Conservation (phyloP, 2,113 vertebrate species). For the Sitta europaea region DNA sequence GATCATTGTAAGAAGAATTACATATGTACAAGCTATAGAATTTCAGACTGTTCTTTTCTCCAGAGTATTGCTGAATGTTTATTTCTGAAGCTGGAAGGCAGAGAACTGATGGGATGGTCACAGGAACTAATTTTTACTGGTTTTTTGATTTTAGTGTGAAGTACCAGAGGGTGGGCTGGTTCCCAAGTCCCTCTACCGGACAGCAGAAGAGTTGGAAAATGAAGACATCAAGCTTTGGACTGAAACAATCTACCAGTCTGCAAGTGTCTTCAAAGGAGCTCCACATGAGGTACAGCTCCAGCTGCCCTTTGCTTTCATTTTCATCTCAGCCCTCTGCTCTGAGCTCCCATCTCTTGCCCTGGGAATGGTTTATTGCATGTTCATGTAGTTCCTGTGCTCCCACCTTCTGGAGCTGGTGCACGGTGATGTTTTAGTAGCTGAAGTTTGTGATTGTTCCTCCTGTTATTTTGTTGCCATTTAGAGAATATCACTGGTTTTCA, state of each 20-base stretch:
- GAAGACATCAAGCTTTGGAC: conserved; percentile 90
- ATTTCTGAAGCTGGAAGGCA: not conserved
- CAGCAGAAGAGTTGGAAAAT: conserved; percentile 88
- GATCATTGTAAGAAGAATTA: not conserved
- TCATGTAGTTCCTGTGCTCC: not conserved
- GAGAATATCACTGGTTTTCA: not conserved
- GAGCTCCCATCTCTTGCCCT: not conserved
- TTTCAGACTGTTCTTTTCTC: not conserved
- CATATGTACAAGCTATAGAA: not conserved
- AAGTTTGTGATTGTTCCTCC: not conserved
- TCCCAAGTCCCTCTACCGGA: conserved; percentile 91
- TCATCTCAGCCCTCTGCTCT: not conserved
- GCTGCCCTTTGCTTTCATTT: not conserved
- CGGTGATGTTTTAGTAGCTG: not conserved
- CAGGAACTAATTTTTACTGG: not conserved
- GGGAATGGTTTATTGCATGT: not conserved
- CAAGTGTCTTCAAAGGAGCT: conserved; percentile 91
- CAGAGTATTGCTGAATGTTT: not conserved
- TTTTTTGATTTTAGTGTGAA: conserved; percentile 79
- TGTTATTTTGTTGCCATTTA: not conserved
- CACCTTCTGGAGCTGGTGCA: not conserved
- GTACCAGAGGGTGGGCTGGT: conserved; percentile 91
- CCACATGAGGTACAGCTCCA: conserved; percentile 84
- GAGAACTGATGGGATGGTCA: not conserved
- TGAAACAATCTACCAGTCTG: conserved; percentile 95